Percentiles rank a stretch among this genome's conserved stretches.
These are phyloP conservation scores for Scrobipalpa atriplicella DNA, from an alignment of 2,888 invertebrate genomes.

Conservation along the genomic window DNA sequence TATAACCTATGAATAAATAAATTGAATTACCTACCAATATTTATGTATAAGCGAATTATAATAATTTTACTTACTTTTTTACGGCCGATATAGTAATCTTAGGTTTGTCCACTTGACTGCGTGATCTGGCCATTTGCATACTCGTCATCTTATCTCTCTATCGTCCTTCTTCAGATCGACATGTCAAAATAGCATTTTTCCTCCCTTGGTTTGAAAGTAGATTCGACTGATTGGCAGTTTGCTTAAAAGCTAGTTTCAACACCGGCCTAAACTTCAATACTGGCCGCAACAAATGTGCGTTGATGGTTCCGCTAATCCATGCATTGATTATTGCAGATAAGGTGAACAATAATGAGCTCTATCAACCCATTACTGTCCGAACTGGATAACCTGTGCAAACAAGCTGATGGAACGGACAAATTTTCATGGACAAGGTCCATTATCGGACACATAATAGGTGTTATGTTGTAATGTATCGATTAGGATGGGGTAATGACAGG, in stretches of 20 bases:
- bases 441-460: not conserved
- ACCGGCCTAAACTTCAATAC: not conserved
- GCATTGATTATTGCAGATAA: slow-evolving; percentile 48
- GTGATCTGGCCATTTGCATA: not conserved
- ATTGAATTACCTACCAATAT: too few relatives aligned
- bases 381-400: slow-evolving; percentile 63
- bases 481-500: too few relatives aligned
- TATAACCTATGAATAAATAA: too few relatives aligned
- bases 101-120: not conserved
- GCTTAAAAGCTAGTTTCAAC: not conserved
- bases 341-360: slow-evolving; percentile 54
- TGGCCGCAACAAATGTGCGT: slow-evolving; percentile 13
- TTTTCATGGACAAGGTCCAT: slow-evolving; percentile 64
- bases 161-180: not conserved
- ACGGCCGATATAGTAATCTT: not conserved
- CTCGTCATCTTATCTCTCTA: not conserved
- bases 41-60: too few relatives aligned
- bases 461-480: not conserved
- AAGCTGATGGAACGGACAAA: slow-evolving; percentile 58
- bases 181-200: not conserved
- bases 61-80: not conserved
- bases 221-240: not conserved
- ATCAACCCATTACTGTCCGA: slow-evolving; percentile 63
- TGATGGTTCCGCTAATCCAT: slow-evolving; percentile 46
- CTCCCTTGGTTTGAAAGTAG: not conserved